phyloP scores from a whole-genome alignment of 2,888 invertebrate species.

The Nomada fucata region DNA sequence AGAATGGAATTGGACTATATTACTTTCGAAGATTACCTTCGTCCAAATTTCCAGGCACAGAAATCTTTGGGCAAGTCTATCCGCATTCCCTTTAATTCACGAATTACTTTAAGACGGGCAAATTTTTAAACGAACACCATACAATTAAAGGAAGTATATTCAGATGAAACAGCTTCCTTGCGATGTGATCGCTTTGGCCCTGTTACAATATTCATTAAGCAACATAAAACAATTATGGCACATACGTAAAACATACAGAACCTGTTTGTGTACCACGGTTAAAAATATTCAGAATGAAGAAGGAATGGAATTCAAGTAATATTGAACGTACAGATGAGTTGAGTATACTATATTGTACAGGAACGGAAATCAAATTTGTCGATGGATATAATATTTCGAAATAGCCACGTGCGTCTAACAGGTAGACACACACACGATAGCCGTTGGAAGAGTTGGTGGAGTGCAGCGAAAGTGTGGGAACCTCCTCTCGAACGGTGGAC shows the following conservation, averaged over 20 bases:
- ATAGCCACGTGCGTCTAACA: constrained; percentile 31
- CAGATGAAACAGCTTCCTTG: too few species aligned
- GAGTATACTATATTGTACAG: not conserved
- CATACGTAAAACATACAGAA: not conserved
- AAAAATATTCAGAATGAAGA: not conserved
- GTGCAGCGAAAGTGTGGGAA: constrained; percentile 79
- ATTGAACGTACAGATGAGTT: too few species aligned
- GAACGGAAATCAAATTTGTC: constrained; percentile 15
- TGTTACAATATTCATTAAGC: too few species aligned
- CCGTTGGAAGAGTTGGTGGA: constrained; percentile 53
- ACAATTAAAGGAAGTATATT: too few species aligned
- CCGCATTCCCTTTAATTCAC: not conserved
- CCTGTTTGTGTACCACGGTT: not conserved
- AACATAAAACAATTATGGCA: not conserved
- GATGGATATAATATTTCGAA: constrained; percentile 28
- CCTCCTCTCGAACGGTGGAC: constrained; percentile 57
- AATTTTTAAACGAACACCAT: not conserved
- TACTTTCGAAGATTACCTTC: not conserved
- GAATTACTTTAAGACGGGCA: not conserved
- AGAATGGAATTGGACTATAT: not conserved
- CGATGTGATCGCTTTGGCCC: too few species aligned
- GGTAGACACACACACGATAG: constrained; percentile 22
- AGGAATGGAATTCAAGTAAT: not conserved
- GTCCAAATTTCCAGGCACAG: not conserved
- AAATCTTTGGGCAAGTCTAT: not conserved